Evolutionary conservation across 1,140 invertebrate species (phyloP), one percentile per base, ranked within the genome.

Genomic region (Littorina saxatilis): DNA sequence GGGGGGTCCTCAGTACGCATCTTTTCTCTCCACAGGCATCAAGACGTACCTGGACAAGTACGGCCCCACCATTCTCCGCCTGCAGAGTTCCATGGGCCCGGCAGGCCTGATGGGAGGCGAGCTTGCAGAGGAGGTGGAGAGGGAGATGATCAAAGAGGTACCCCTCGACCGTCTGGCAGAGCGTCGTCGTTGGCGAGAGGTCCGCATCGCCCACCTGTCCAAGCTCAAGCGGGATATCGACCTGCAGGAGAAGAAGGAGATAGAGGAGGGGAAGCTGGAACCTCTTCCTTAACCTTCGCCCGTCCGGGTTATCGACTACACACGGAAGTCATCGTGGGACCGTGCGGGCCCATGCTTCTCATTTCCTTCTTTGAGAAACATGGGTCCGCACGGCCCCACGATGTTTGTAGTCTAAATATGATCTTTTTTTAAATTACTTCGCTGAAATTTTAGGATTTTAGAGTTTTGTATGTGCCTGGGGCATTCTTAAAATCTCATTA

Each of bases 191-290:
- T 98, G 97, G 96, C 93, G 97, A 47, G 97, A 98, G 89, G 93
- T 94, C 43, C 96, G 96, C 81, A 93, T 99, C 15, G 96, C 96
- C 0, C 95, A 96, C 77, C 92, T 99, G 7, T 95, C 96, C 7
- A 92, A 96, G 83, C 92, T 98, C 35, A 98, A 98, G 90, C 95
- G 95, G 86, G 94, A 97, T 88, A 35, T 87, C 82, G 75, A 95
- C 88, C 95, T 94, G n/a, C 35, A 23, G 3, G 70, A 73, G 11
- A 9, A 20, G 29, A 20, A 35, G 74, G 29, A 40, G 39, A 23
- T 20, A 0, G 40, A 43, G 40, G 4, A 73, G 17, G 70, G 70
- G 0, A 73, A n/a, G n/a, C n/a, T n/a, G n/a, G n/a, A n/a, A n/a
- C n/a, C n/a, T n/a, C n/a, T n/a, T n/a, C n/a, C n/a, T n/a, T n/a